These are phyloP conservation scores for Lithophane semibrunnea DNA, from an alignment of 2,888 invertebrate species.

Conservation along the genomic window DNA sequence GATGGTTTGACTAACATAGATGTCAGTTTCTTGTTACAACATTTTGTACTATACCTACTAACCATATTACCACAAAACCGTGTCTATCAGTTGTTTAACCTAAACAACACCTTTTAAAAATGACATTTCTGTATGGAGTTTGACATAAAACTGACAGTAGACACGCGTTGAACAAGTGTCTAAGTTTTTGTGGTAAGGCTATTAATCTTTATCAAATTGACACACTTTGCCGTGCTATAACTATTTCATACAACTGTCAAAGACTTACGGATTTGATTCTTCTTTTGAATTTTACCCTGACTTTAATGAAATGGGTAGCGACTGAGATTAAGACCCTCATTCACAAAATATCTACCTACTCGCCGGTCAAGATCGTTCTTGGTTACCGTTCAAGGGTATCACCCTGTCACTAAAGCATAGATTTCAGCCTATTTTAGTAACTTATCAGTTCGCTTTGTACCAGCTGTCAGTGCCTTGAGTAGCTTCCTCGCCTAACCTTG, in stretches of 20 bases:
- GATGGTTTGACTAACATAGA: not conserved
- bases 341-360: not conserved
- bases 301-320: not conserved
- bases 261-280: not conserved
- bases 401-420: not conserved
- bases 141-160: no score
- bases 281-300: not conserved
- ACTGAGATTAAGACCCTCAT: not conserved
- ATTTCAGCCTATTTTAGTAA: not conserved
- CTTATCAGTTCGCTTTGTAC: constrained; percentile 21
- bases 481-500: not conserved
- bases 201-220: not conserved
- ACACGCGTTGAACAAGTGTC: no score
- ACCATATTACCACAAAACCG: no score
- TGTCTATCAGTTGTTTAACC: no score
- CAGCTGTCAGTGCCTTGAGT: constrained; percentile 2
- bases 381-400: not conserved
- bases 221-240: not conserved
- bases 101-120: no score
- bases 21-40: not conserved
- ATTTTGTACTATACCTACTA: no score
- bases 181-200: no score
- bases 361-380: not conserved
- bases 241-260: not conserved
- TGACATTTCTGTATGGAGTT: no score